Conservation (phyloP, 1,140 invertebrate species). For the Amphibalanus amphitrite region DNA sequence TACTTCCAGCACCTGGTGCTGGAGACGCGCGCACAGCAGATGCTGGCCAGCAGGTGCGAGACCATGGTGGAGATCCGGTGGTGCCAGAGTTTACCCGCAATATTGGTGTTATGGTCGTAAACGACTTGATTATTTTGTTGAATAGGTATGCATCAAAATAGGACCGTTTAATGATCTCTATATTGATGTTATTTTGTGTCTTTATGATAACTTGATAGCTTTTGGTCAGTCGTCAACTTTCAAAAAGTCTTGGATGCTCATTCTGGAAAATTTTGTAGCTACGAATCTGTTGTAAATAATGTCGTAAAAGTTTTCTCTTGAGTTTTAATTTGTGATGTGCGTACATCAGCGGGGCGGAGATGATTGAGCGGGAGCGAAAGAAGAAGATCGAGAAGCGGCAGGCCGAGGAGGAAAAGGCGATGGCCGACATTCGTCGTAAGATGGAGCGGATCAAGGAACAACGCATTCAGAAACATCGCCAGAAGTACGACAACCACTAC, state of each 20-base stretch:
- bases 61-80: no score
- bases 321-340: no score
- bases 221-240: no score
- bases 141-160: neutral
- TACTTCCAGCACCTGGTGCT: constrained; percentile 92
- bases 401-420: constrained; percentile 60
- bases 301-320: no score
- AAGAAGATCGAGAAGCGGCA: constrained; percentile 75
- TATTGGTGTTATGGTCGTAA: neutral
- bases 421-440: constrained; percentile 87
- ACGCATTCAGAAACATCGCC: neutral
- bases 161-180: constrained; percentile 11
- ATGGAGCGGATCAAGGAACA: constrained; percentile 80
- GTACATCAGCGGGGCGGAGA: constrained; percentile 69
- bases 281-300: no score
- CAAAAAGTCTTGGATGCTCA: no score
- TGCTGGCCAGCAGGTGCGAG: constrained; percentile 61
- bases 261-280: no score
- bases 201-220: no score
- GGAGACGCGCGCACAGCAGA: constrained; percentile 82
- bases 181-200: no score
- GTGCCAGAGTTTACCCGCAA: neutral
- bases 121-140: neutral
- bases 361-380: constrained; percentile 74
- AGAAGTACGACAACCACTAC: constrained; percentile 4